Conservation (phyloP, 2,113 vertebrate species). For the Orycteropus afer region DNA sequence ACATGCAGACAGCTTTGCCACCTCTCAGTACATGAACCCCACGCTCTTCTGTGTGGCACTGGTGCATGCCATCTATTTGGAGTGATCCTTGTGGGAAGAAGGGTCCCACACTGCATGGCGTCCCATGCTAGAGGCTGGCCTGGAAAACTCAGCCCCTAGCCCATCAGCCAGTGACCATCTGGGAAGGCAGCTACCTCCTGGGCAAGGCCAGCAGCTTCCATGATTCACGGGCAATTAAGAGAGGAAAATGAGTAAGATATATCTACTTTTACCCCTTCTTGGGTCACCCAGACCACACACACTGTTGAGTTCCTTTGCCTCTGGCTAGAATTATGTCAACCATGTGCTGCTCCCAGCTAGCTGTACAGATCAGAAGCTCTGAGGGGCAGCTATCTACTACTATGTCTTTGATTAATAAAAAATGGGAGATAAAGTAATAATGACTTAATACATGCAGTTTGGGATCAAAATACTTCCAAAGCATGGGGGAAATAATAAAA, state of each 20-base stretch:
- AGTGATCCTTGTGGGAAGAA: slow-evolving; percentile 37
- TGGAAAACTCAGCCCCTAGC: neutral
- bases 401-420: slow-evolving; percentile 75
- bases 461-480: slow-evolving; percentile 65
- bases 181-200: neutral
- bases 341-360: neutral
- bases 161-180: too few relatives aligned
- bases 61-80: slow-evolving; percentile 35
- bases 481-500: slow-evolving; percentile 35
- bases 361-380: slow-evolving; percentile 48
- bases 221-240: accelerated
- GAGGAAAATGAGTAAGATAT: neutral
- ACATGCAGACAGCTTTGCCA: slow-evolving; percentile 42
- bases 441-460: slow-evolving; percentile 65
- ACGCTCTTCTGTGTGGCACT: slow-evolving; percentile 51
- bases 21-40: slow-evolving; percentile 42
- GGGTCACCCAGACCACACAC: slow-evolving; percentile 1
- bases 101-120: accelerated
- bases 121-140: neutral
- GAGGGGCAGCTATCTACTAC: slow-evolving; percentile 25
- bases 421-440: slow-evolving; percentile 68
- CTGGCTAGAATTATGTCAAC: slow-evolving; percentile 15
- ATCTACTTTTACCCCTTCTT: neutral
- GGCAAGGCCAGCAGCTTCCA: neutral
- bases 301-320: neutral